phyloP scores from a whole-genome alignment of 2,113 vertebrate species.

The Osmerus mordax region DNA sequence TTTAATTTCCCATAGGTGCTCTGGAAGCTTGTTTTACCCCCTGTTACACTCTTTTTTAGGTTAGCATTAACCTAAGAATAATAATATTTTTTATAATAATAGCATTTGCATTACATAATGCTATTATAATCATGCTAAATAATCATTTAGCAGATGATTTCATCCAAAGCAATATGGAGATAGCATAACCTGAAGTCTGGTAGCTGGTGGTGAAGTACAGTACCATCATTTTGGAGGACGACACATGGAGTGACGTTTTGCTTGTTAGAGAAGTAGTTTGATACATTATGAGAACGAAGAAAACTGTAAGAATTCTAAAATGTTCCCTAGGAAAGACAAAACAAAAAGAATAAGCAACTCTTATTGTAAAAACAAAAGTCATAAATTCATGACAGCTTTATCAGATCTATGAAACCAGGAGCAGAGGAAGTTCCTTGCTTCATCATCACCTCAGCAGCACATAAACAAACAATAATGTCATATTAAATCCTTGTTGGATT shows the following conservation, averaged over 20 bases:
- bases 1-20: too few relatives aligned
- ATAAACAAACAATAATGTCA: not conserved
- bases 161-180: too few relatives aligned
- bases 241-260: not conserved
- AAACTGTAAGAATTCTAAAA: constrained; percentile 9
- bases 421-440: not conserved
- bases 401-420: constrained; percentile 10
- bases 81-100: too few relatives aligned
- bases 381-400: not conserved
- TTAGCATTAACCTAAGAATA: too few relatives aligned
- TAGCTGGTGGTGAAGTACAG: too few relatives aligned
- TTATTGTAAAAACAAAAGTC: not conserved
- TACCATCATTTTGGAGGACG: too few relatives aligned
- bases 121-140: too few relatives aligned
- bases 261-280: constrained; percentile 5
- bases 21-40: too few relatives aligned
- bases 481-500: constrained; percentile 3
- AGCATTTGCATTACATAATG: too few relatives aligned
- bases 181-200: too few relatives aligned
- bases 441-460: not conserved
- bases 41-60: too few relatives aligned
- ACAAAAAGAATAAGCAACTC: not conserved
- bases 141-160: too few relatives aligned
- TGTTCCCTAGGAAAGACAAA: not conserved
- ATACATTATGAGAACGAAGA: constrained; percentile 17